Evolutionary conservation across 2,888 invertebrate genomes (phyloP), one percentile per base, ranked within the genome.

Genomic region (Zonitis immaculata): DNA sequence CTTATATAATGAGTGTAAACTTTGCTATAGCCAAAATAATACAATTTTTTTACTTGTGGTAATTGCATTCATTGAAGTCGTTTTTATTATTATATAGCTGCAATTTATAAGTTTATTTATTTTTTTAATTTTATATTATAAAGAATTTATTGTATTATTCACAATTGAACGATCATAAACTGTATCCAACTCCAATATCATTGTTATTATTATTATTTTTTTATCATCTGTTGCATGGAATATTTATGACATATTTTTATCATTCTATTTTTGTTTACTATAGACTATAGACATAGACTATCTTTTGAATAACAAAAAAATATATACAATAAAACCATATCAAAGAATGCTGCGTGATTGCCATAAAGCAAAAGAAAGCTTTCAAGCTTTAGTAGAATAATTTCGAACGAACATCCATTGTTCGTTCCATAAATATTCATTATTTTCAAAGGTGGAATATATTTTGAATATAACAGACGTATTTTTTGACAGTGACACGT

Each of bases 391-490:
- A 39, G 45, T 18, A 28, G 46, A 44, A 47, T 48, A 47, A 51
- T 54, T 50, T 51, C 47, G 39, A 44, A 48, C 48, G 43, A 53
- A 53, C 52, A 53, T 12, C 35, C 53, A 51, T 54, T 57, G 56
- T 57, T 57, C 51, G 27, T 51, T 42, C 45, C 56, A 57, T 57
- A 57, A 57, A 57, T 57, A 57, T 57, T 54, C 53, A 54, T 57
- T 56, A 51, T 54, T 45, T 45, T 46, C n/a, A n/a, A n/a, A 57
- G 51, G 49, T 52, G 47, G 44, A 49, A 50, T 52, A 39, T n/a
- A 39, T 39, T 16, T 43, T 47, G 47, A 53, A 49, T 39, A 25
- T 14, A 39, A 39, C 20, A 48, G 44, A 43, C 48, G 39, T n/a
- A 49, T 48, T 45, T 45, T 44, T 49, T 12, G 39, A 20, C 20